Evolutionary conservation across 2,888 invertebrate species (phyloP).

Genomic region (Brachypterus glaber): DNA sequence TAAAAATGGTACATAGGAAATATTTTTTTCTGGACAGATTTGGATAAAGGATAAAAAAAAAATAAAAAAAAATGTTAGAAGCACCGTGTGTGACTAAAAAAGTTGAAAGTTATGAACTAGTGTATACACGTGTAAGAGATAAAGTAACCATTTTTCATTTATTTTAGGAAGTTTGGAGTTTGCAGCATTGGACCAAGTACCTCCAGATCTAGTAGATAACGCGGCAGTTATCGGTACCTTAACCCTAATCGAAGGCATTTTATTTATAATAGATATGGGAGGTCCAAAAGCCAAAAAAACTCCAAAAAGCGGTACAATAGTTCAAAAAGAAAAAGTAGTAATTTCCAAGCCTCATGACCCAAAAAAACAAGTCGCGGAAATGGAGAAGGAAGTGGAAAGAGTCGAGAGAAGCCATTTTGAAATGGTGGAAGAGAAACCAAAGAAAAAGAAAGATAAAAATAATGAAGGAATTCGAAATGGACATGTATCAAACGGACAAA

Average conservation of each 20-base stretch:
- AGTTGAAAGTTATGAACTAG: too few species aligned
- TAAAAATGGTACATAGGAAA: too few species aligned
- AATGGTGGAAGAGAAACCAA: background rate
- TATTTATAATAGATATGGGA: conserved; percentile 60
- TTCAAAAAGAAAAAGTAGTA: conserved; percentile 7
- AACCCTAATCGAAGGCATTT: conserved; percentile 54
- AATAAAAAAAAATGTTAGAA: too few species aligned
- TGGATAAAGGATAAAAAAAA: too few species aligned
- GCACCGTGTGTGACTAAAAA: too few species aligned
- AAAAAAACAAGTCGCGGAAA: conserved; percentile 25
- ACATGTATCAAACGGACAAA: conserved; percentile 6
- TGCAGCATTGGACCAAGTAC: conserved; percentile 62
- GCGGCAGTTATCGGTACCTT: conserved; percentile 61
- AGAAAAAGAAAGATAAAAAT: conserved; percentile 3
- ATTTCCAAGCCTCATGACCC: conserved; percentile 17
- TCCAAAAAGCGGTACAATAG: background rate
- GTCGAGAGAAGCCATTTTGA: conserved; percentile 8
- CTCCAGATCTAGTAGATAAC: conserved; percentile 56
- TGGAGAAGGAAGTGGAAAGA: conserved; percentile 23
- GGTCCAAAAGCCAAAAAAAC: conserved; percentile 47
- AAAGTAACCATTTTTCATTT: too few species aligned
- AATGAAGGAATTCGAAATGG: conserved; percentile 9
- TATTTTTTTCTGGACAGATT: too few species aligned
- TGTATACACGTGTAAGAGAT: too few species aligned
- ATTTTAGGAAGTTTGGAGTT: conserved; percentile 56